Evolutionary conservation across 2,888 invertebrate species (phyloP), one percentile per base, ranked within the genome.

Genomic region (Perdita meconis): DNA sequence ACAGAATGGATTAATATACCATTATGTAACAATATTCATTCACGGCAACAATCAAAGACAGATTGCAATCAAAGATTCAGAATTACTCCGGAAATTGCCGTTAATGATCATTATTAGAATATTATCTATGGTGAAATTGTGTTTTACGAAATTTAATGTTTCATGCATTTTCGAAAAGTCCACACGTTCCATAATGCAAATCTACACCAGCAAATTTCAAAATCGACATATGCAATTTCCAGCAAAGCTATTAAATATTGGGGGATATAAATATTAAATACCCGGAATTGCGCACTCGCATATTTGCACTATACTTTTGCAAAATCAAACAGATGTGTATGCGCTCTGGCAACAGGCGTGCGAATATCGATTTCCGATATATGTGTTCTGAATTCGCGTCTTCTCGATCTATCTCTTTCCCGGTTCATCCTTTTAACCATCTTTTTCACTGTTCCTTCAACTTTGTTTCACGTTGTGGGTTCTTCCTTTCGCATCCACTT

Each of bases 301-400:
- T 38, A 44, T 16, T 16, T n/a, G 30, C 19, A 36, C n/a, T 51
- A 74, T 70, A 73, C 70, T 68, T 81, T 64, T 55, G 47, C 38
- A 78, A 70, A 83, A 83, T 81, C 78, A 64, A 78, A 81, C 83
- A 81, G 81, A 83, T 74, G 76, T 76, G 74, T 53, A 66, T 78
- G 72, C 76, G 73, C 70, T 76, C 80, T 71, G 78, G 81, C 83
- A 83, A 83, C 83, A 78, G 78, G 76, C 83, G 66, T 47, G 57
- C 50, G 30, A 73, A 42, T 81, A 83, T 83, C 76, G 83, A 83
- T 83, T 83, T 83, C 78, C 83, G 71, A 83, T 83, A 81, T 56
- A 63, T 51, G 51, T 61, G 73, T 66, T 64, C 57, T 51, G 36
- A 38, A 51, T 59, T 44, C 53, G 36, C 42, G 60, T 66, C 67